phyloP scores from a whole-genome alignment of 2,113 vertebrate species.

The Esox niger region DNA sequence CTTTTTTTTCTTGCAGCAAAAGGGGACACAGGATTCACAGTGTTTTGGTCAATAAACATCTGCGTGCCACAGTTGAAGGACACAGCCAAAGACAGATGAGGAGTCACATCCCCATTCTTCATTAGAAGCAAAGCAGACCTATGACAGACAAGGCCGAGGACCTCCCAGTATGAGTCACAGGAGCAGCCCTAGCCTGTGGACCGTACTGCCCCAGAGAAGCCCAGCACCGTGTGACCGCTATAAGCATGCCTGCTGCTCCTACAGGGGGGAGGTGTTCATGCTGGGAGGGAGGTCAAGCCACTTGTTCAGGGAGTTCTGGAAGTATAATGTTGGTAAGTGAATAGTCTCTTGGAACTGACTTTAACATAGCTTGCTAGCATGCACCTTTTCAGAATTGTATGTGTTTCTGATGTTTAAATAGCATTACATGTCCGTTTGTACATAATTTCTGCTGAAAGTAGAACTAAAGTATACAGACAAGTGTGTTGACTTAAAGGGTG shows the following conservation, averaged over 20 bases:
- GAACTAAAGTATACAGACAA: no score
- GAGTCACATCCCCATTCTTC: no score
- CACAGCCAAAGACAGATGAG: no score
- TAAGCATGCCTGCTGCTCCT: conserved; percentile 76
- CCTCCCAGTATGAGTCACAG: conserved; percentile 56
- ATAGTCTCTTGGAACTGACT: neutral
- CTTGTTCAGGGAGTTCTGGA: conserved; percentile 81
- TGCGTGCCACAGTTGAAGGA: no score
- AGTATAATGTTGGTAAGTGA: conserved; percentile 78
- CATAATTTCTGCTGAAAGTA: no score
- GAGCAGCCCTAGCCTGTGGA: conserved; percentile 62
- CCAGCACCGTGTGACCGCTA: conserved; percentile 75
- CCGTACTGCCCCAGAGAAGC: conserved; percentile 60
- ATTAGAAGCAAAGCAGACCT: conserved; percentile 8
- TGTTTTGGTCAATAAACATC: no score
- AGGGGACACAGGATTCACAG: no score
- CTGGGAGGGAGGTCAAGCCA: conserved; percentile 73
- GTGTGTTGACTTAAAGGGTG: no score
- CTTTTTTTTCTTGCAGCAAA: no score
- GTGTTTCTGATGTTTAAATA: no score
- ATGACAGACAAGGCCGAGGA: conserved; percentile 28
- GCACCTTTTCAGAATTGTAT: no score
- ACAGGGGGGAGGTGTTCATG: conserved; percentile 73
- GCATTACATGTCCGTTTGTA: no score
- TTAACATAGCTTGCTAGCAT: neutral